Percentiles rank a stretch among this genome's conserved stretches.
Conservation (phyloP, 1,140 invertebrate genomes). For the Drosophila rufa region DNA sequence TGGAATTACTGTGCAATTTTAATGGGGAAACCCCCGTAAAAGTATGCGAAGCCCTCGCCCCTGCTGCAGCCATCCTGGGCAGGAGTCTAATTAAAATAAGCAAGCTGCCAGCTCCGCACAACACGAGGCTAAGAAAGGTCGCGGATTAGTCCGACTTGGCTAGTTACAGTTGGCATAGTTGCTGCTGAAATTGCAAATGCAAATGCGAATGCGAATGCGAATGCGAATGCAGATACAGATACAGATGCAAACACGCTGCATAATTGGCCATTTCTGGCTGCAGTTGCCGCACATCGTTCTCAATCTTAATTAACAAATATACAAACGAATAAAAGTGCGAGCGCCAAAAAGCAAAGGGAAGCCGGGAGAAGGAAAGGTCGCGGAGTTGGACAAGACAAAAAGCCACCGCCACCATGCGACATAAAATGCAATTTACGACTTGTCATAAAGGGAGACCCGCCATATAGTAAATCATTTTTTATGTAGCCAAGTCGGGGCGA, state of each 20-base stretch:
- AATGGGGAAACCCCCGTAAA: slow-evolving; percentile 11
- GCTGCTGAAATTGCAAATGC: slow-evolving; percentile 34
- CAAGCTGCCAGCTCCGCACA: slow-evolving; percentile 28
- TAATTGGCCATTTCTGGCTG: slow-evolving; percentile 82
- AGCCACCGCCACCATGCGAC: slow-evolving; percentile 66
- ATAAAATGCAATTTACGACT: slow-evolving; percentile 83
- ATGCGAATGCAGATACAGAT: slow-evolving; percentile 41
- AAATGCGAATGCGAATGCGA: slow-evolving; percentile 50
- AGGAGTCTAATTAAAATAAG: slow-evolving; percentile 53
- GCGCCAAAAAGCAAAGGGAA: slow-evolving; percentile 30
- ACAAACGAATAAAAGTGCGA: slow-evolving; percentile 71
- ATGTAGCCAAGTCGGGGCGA: slow-evolving; percentile 58
- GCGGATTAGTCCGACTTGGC: slow-evolving; percentile 32
- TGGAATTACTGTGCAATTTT: slow-evolving; percentile 2
- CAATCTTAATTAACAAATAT: slow-evolving; percentile 84
- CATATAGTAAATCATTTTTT: slow-evolving; percentile 84
- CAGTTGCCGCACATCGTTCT: slow-evolving; percentile 80
- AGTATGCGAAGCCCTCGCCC: slow-evolving; percentile 14
- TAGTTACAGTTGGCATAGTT: slow-evolving; percentile 26
- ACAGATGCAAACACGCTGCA: slow-evolving; percentile 73
- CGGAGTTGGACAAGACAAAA: slow-evolving; percentile 22
- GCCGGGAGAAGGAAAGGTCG: neutral
- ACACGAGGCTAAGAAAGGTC: slow-evolving; percentile 38
- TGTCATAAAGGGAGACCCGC: slow-evolving; percentile 80
- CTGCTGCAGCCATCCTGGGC: slow-evolving; percentile 19